phyloP scores from a whole-genome alignment of 1,140 invertebrate genomes.

The Aethina tumida region DNA sequence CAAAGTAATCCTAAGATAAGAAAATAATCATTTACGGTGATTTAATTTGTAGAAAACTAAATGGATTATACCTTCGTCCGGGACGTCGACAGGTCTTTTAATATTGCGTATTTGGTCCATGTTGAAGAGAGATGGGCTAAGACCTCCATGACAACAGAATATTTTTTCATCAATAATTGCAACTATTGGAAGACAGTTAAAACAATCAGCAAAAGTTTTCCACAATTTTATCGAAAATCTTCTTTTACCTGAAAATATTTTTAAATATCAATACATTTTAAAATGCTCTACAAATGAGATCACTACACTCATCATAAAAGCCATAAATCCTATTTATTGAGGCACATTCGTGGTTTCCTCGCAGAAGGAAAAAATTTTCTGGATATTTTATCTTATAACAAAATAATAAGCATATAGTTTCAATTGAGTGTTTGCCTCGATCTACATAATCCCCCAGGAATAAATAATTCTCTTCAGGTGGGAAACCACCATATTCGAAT shows the following conservation, averaged over 20 bases:
- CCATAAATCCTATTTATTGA: slow-evolving; percentile 82
- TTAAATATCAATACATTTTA: no score
- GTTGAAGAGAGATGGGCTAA: slow-evolving; percentile 79
- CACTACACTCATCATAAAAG: slow-evolving; percentile 78
- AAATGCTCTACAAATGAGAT: no score
- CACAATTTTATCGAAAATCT: slow-evolving; percentile 79
- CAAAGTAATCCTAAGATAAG: slow-evolving; percentile 55
- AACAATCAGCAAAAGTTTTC: slow-evolving; percentile 84
- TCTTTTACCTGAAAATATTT: slow-evolving; percentile 39
- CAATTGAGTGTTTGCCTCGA: slow-evolving; percentile 77
- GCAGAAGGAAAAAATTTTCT: slow-evolving; percentile 82
- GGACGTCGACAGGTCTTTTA: slow-evolving; percentile 87
- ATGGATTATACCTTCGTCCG: slow-evolving; percentile 75
- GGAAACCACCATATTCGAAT: slow-evolving; percentile 96
- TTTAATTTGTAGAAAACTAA: neutral
- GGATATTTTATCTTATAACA: slow-evolving; percentile 95
- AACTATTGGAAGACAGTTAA: slow-evolving; percentile 81
- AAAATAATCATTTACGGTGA: neutral
- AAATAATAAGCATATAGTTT: slow-evolving; percentile 77
- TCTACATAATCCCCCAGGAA: slow-evolving; percentile 93
- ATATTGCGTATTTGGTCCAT: slow-evolving; percentile 92
- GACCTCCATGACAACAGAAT: slow-evolving; percentile 78
- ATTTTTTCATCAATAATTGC: slow-evolving; percentile 83
- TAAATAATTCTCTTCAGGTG: slow-evolving; percentile 92
- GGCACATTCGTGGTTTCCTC: slow-evolving; percentile 84